Conservation (phyloP, 1,140 invertebrate genomes). For the Yoshiicerus persimilis region DNA sequence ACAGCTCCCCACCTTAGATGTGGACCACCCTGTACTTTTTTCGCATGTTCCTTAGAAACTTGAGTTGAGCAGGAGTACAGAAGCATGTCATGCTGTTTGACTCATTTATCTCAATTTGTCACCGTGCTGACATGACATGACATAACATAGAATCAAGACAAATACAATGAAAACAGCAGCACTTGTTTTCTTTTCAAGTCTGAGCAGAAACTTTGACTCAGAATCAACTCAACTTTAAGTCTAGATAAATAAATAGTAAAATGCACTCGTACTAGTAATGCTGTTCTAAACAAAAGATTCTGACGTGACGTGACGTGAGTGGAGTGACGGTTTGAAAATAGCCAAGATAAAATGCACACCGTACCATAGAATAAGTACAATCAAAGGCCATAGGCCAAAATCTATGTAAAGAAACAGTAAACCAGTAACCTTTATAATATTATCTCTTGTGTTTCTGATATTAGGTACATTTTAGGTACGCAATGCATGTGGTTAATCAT, state of each 20-base stretch:
- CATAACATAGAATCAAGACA: conserved; percentile 21
- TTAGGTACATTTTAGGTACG: neutral
- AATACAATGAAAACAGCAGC: neutral
- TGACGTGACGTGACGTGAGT: no score
- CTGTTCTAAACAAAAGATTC: neutral
- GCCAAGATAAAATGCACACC: no score
- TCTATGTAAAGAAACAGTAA: neutral
- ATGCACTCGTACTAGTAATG: neutral
- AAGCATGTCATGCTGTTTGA: neutral
- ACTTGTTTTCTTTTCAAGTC: neutral
- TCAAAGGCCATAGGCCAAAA: neutral
- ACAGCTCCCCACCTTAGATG: no score
- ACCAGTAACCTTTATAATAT: neutral
- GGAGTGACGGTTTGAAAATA: neutral
- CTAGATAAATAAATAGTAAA: neutral
- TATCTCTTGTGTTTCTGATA: no score
- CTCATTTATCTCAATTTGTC: conserved; percentile 18
- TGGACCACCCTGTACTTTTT: no score
- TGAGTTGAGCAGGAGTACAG: no score
- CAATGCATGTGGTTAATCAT: neutral
- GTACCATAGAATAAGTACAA: neutral
- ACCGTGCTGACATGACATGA: conserved; percentile 11
- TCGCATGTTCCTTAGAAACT: no score
- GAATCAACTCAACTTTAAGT: neutral
- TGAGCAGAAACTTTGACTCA: neutral